phyloP scores from a whole-genome alignment of 2,797 vertebrate genomes.

The Hypotaenidia okinawae region DNA sequence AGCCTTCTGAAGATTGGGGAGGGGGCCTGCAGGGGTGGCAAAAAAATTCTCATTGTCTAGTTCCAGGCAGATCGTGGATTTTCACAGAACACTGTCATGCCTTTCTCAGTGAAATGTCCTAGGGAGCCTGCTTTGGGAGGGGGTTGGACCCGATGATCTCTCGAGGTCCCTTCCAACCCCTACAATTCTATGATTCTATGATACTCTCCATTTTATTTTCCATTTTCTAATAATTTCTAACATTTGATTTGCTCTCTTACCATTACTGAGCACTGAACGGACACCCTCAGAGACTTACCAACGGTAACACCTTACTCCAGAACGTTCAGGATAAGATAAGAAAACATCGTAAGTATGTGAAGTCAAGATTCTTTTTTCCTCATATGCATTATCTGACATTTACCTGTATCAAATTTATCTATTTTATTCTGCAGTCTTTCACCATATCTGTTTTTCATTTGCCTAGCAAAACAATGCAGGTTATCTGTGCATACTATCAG shows the following conservation, averaged over 20 bases:
- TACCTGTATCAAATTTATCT: neutral
- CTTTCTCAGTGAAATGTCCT: too few species aligned
- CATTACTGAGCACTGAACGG: neutral
- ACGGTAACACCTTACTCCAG: neutral
- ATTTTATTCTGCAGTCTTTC: neutral
- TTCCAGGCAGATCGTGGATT: neutral
- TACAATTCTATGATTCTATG: too few species aligned
- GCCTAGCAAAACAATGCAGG: neutral
- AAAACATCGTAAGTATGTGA: neutral
- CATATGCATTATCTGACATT: neutral
- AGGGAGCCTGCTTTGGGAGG: too few species aligned
- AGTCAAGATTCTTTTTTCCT: neutral
- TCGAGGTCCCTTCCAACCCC: too few species aligned
- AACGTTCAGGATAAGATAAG: neutral
- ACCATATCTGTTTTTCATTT: neutral
- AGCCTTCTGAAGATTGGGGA: neutral
- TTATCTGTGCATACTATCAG: neutral
- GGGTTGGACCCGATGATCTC: too few species aligned
- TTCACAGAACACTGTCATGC: neutral
- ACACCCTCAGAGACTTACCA: neutral
- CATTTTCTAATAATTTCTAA: neutral
- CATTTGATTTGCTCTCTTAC: neutral
- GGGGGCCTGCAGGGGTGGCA: rapidly evolving
- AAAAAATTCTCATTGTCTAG: neutral
- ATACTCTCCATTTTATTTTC: neutral